Conservation (phyloP, 2,113 vertebrate species). For the Serilophus lunatus region DNA sequence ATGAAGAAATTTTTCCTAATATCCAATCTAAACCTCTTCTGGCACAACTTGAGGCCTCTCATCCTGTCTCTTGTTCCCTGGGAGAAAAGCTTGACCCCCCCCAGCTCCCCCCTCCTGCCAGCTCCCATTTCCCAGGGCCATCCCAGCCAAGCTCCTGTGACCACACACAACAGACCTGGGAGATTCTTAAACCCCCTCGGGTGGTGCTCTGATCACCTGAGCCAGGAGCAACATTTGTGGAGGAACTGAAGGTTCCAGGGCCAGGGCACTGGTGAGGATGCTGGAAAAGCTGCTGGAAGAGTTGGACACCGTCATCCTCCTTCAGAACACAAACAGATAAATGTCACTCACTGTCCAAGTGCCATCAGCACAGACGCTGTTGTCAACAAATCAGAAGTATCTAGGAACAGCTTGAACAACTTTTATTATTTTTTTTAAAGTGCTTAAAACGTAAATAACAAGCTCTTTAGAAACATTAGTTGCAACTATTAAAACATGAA, state of each 20-base stretch:
- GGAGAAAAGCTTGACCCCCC: not conserved
- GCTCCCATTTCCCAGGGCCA: accelerated
- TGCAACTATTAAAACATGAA: slow-evolving; percentile 68
- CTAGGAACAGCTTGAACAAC: slow-evolving; percentile 69
- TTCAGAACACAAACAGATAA: not conserved
- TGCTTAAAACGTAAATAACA: slow-evolving; percentile 78
- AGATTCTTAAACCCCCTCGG: accelerated
- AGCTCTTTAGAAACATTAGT: slow-evolving; percentile 77
- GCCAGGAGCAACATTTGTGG: not conserved
- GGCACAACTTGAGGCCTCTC: not conserved
- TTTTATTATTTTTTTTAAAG: slow-evolving; percentile 76
- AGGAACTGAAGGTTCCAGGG: not conserved
- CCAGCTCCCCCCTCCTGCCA: not conserved
- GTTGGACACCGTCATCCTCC: not conserved
- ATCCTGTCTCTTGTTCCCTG: not conserved
- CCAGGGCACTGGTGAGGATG: not conserved
- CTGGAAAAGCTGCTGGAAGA: not conserved
- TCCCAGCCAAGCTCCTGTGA: not conserved
- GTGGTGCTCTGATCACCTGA: accelerated
- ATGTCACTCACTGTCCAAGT: slow-evolving; percentile 23
- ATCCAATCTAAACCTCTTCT: not conserved
- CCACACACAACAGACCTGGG: accelerated
- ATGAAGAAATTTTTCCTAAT: too few species aligned
- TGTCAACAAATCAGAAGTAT: slow-evolving; percentile 44
- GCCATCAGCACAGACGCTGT: slow-evolving; percentile 53